Evolutionary conservation across 2,797 vertebrate genomes (phyloP).

Genomic region (Mallotus villosus): DNA sequence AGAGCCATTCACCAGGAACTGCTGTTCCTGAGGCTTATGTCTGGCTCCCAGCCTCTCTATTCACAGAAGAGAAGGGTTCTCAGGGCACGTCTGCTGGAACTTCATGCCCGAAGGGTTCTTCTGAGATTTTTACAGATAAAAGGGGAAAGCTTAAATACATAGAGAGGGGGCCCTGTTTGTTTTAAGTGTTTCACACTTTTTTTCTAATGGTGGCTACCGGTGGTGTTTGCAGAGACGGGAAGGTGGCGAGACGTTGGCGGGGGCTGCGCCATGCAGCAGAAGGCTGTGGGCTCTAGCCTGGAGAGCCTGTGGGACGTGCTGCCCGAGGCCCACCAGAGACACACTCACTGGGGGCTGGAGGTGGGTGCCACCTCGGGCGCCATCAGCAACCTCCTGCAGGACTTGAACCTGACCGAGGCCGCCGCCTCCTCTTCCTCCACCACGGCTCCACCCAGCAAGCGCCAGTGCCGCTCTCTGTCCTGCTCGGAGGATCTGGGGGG

Average conservation of each 20-base stretch:
- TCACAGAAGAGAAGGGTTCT: neutral
- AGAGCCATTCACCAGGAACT: slow-evolving; percentile 22
- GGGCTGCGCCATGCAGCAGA: slow-evolving; percentile 62
- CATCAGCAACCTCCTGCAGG: slow-evolving; percentile 73
- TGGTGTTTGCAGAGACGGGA: slow-evolving; percentile 65
- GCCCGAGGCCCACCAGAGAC: slow-evolving; percentile 63
- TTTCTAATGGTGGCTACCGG: neutral
- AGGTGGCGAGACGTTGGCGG: slow-evolving; percentile 65
- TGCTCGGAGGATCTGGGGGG: slow-evolving; percentile 85
- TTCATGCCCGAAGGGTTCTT: neutral
- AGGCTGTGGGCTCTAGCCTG: slow-evolving; percentile 72
- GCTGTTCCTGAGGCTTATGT: slow-evolving; percentile 34
- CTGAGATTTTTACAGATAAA: neutral
- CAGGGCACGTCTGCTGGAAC: neutral
- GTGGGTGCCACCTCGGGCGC: slow-evolving; percentile 55
- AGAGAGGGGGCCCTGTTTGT: neutral
- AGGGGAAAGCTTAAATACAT: neutral
- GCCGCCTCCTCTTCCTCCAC: slow-evolving; percentile 53
- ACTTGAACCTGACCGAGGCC: slow-evolving; percentile 73
- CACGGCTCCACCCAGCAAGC: slow-evolving; percentile 88
- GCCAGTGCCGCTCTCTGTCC: slow-evolving; percentile 91
- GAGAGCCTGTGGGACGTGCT: slow-evolving; percentile 77
- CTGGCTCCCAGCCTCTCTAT: slow-evolving; percentile 5
- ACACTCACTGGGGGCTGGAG: slow-evolving; percentile 60
- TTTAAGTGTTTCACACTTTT: neutral